Evolutionary conservation across 2,888 invertebrate genomes (phyloP).

Genomic region (Pseudoips prasinana): DNA sequence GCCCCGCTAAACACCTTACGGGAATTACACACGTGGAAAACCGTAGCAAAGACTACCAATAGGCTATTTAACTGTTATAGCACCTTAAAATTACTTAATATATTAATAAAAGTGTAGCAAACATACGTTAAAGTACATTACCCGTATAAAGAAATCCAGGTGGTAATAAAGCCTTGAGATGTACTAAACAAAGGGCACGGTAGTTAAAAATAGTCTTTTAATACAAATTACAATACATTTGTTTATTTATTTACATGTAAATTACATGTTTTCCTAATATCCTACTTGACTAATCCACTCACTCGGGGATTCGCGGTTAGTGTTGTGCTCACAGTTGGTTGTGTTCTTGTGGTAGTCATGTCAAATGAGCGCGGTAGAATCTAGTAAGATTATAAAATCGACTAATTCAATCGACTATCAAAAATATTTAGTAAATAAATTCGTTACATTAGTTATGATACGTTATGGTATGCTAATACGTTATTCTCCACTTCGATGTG

Average conservation of each 20-base stretch:
- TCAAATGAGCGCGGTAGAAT: too few species aligned
- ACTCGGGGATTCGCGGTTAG: conserved; percentile 26
- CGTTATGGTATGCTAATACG: too few species aligned
- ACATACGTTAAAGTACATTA: conserved; percentile 7
- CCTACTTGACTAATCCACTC: conserved; percentile 10
- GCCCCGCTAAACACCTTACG: conserved; percentile 21
- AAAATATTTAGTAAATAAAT: too few species aligned
- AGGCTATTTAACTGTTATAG: conserved; percentile 1
- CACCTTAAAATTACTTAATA: background rate
- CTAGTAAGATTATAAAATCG: too few species aligned
- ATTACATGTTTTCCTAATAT: conserved; percentile 10
- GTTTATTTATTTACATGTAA: conserved; percentile 8
- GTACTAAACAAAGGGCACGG: conserved; percentile 4
- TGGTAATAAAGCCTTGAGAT: conserved; percentile 9
- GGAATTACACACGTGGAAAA: conserved; percentile 8
- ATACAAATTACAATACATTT: conserved; percentile 5
- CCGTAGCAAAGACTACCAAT: background rate
- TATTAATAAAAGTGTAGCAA: conserved; percentile 7
- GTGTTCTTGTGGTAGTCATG: too few species aligned
- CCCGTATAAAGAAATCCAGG: conserved; percentile 18
- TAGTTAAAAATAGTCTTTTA: background rate
- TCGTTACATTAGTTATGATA: too few species aligned
- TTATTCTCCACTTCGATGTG: too few species aligned
- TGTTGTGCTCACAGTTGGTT: too few species aligned
- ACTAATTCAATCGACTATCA: too few species aligned